Conservation (phyloP, 1,140 invertebrate species). For the Palaemon carinicauda region DNA sequence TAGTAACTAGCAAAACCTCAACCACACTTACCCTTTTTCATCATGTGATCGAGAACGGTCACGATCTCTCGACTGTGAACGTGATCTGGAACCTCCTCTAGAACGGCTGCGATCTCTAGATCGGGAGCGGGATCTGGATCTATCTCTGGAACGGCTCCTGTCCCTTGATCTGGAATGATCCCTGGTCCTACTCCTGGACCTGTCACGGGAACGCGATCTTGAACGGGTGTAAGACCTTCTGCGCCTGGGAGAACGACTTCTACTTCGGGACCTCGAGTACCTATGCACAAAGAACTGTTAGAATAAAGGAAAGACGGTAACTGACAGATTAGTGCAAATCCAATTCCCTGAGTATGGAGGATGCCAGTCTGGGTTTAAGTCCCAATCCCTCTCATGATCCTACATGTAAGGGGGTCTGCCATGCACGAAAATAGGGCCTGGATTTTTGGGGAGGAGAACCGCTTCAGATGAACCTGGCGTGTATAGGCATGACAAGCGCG, state of each 20-base stretch:
- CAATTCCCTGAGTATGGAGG: constrained; percentile 4
- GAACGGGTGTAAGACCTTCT: constrained; percentile 48
- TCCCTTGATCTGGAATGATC: constrained; percentile 42
- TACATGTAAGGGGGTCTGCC: constrained; percentile 23
- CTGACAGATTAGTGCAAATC: constrained; percentile 23
- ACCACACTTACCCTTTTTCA: constrained; percentile 34
- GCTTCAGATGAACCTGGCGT: constrained; percentile 36
- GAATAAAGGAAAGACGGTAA: too few species aligned
- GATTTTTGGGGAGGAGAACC: constrained; percentile 17
- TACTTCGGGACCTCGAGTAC: constrained; percentile 46
- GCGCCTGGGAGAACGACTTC: constrained; percentile 37
- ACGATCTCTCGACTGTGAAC: constrained; percentile 32
- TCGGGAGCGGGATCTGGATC: constrained; percentile 42
- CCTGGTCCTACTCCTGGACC: constrained; percentile 19
- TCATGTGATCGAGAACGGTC: constrained; percentile 22
- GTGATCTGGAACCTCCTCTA: constrained; percentile 27
- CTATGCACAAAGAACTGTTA: background rate
- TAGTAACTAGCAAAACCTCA: background rate
- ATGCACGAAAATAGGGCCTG: constrained; percentile 45
- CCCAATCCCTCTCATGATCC: constrained; percentile 19
- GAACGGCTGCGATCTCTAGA: constrained; percentile 32
- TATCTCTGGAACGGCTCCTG: constrained; percentile 41
- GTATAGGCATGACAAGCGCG: constrained; percentile 45
- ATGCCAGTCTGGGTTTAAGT: constrained; percentile 28
- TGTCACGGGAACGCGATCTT: constrained; percentile 19